phyloP scores from a whole-genome alignment of 2,113 vertebrate genomes.

The Phalacrocorax pelagicus region DNA sequence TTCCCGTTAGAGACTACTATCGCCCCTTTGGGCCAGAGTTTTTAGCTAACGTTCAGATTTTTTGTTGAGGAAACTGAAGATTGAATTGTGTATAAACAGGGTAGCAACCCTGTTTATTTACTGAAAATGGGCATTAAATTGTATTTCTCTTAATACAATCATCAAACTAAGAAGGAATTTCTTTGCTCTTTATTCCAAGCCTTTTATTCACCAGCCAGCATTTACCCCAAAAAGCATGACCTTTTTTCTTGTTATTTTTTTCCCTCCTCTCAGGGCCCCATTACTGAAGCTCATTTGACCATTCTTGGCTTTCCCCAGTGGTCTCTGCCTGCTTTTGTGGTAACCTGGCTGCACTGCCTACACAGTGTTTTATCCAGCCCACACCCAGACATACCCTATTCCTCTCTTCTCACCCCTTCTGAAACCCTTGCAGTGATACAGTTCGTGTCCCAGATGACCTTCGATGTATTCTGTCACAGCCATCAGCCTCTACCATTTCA shows the following conservation, averaged over 20 bases:
- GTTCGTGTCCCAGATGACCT: background rate
- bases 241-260: background rate
- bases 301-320: conserved; percentile 26
- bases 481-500: background rate
- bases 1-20: background rate
- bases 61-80: conserved; percentile 47
- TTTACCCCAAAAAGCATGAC: conserved; percentile 33
- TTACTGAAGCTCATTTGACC: conserved; percentile 36
- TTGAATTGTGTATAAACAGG: conserved; percentile 45
- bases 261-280: background rate
- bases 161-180: conserved; percentile 64
- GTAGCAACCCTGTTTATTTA: conserved; percentile 49
- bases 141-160: conserved; percentile 47
- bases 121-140: conserved; percentile 49
- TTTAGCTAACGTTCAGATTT: background rate
- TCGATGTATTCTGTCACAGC: background rate
- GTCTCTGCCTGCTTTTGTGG: conserved; percentile 30
- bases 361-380: background rate
- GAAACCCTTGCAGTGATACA: background rate
- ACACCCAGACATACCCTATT: background rate
- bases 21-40: conserved; percentile 24
- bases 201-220: conserved; percentile 58
- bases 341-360: background rate
- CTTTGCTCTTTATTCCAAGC: conserved; percentile 60
- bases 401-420: background rate